Evolutionary conservation across 2,888 invertebrate species (phyloP), one percentile per base, ranked within the genome.

Genomic region (Caenorhabditis sp.): DNA sequence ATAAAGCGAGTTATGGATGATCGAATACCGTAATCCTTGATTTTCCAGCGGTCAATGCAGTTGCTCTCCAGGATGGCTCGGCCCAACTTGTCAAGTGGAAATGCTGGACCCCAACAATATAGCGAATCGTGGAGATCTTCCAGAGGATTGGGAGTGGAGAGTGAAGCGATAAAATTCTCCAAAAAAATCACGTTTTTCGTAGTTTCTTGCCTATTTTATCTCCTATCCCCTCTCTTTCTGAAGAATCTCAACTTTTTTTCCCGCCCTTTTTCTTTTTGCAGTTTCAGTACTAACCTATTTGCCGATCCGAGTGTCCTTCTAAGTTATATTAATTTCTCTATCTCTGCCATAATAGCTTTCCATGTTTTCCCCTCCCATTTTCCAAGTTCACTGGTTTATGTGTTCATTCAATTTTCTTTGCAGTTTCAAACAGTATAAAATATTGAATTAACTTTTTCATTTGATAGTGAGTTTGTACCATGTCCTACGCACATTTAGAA

Each of bases 21-120:
- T n/a, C n/a, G n/a, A n/a, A n/a, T n/a, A n/a, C n/a, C n/a, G n/a
- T n/a, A n/a, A n/a, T n/a, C n/a, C n/a, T n/a, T n/a, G n/a, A n/a
- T 56, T 35, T 80, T 84, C 95, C 28, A 95, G 95, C 38, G 98
- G 97, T 93, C 85, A 86, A 16, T 94, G 93, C 86, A 85, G 86
- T n/a, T 93, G 93, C 85, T 88, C 90, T 7, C 91, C 93, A 1
- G 93, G 93, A 6, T 93, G 90, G 84, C 81, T 90, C 5, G 91
- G 91, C 4, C 90, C 91, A 19, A 90, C 90, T 22, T 91, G 91
- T 68, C 90, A 91, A 79, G 81, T 87, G 14, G 91, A 91, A 84
- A 86, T 87, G 44, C 49, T 81, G 69, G 90, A 90, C 75, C 87
- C 89, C 49, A 89, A 91, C 47, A 87, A 88, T 64, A 79, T 89